Conservation (phyloP, 2,113 vertebrate species). For the Larimichthys crocea region DNA sequence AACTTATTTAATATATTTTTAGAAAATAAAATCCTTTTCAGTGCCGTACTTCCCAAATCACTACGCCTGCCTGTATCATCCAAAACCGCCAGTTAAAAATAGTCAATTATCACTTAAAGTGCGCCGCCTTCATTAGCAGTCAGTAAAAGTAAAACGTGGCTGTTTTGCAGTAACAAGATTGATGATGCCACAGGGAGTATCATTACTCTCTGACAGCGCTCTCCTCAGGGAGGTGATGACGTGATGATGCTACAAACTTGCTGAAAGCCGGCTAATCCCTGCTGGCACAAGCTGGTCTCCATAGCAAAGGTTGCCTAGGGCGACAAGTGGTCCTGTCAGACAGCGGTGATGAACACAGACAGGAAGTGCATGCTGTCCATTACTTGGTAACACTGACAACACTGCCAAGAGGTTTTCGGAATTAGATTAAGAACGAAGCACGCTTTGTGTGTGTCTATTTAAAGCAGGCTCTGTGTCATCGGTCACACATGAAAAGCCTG, state of each 20-base stretch:
- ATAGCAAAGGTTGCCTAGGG: slow-evolving; percentile 67
- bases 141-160: not conserved
- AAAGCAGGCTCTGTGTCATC: not conserved
- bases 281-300: slow-evolving; percentile 47
- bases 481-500: not conserved
- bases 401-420: not conserved
- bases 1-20: not conserved
- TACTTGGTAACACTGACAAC: not conserved
- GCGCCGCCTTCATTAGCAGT: not conserved
- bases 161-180: not conserved
- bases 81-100: not conserved
- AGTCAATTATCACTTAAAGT: not conserved
- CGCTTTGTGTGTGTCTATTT: not conserved
- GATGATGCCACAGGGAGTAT: not conserved
- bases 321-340: slow-evolving; percentile 56
- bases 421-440: not conserved
- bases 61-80: not conserved
- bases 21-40: not conserved
- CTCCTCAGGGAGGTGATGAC: slow-evolving; percentile 31
- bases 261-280: slow-evolving; percentile 44
- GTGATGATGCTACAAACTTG: slow-evolving; percentile 25
- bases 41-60: not conserved
- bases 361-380: slow-evolving; percentile 15
- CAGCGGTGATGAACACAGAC: slow-evolving; percentile 38
- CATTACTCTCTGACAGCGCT: slow-evolving; percentile 18